A percentile compares a stretch with the other conserved stretches of the same genome.
phyloP scores from a whole-genome alignment of 2,888 invertebrate species.

The Scotopteryx bipunctaria region DNA sequence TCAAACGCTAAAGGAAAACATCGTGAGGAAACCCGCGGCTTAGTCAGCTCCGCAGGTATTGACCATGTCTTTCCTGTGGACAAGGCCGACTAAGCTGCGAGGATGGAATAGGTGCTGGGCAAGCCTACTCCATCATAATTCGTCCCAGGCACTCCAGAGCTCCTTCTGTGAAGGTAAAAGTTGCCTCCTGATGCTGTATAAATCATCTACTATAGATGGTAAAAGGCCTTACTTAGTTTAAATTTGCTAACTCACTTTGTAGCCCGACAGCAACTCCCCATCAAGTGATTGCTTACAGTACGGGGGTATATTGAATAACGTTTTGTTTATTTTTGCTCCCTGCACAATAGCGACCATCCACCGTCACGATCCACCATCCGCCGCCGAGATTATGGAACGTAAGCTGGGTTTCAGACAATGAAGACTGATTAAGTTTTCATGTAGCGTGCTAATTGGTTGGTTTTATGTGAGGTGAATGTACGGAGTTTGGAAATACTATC shows the following conservation, averaged over 20 bases:
- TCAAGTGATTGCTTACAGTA: constrained; percentile 71
- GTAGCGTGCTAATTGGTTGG: constrained; percentile 37
- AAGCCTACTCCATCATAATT: too few species aligned
- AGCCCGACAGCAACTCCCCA: constrained; percentile 53
- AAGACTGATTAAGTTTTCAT: constrained; percentile 38
- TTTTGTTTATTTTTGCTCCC: constrained; percentile 74
- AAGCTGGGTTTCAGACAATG: constrained; percentile 32
- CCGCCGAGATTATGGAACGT: constrained; percentile 35
- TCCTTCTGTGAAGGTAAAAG: too few species aligned
- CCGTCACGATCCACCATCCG: constrained; percentile 21
- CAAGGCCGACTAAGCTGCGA: too few species aligned
- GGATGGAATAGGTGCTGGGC: too few species aligned
- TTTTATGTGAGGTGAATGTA: constrained; percentile 24
- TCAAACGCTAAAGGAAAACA: too few species aligned
- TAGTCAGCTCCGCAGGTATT: too few species aligned
- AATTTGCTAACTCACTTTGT: constrained; percentile 36
- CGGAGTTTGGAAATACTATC: constrained; percentile 9
- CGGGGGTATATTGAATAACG: constrained; percentile 77
- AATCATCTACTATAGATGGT: too few species aligned
- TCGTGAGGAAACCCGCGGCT: too few species aligned
- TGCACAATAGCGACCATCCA: constrained; percentile 46
- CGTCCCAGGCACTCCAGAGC: too few species aligned
- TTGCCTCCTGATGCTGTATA: too few species aligned
- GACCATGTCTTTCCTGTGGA: too few species aligned
- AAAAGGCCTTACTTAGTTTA: too few species aligned